Evolutionary conservation across 2,888 invertebrate genomes (phyloP).

Genomic region (Pristionchus fissidentatus): DNA sequence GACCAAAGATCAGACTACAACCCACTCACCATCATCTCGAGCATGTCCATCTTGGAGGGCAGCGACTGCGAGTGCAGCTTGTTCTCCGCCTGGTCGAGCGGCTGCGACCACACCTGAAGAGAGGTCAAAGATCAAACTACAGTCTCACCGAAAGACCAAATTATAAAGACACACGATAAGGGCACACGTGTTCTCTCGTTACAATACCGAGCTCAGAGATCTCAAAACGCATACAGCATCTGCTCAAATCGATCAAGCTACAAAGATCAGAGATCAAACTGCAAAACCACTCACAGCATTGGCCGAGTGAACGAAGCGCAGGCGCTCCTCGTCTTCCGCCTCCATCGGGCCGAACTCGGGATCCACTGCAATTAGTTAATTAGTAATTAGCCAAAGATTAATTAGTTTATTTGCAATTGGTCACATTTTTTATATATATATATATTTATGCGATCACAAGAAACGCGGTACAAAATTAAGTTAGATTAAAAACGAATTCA

Average conservation of each 20-base stretch:
- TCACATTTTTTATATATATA: no score
- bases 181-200: no score
- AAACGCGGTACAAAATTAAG: no score
- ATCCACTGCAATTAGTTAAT: slow-evolving; percentile 23
- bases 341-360: slow-evolving; percentile 47
- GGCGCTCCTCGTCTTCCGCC: slow-evolving; percentile 49
- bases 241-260: no score
- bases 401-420: no score
- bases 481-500: no score
- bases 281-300: slow-evolving; percentile 51
- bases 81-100: background rate
- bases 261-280: slow-evolving; percentile 16
- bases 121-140: slow-evolving; percentile 17
- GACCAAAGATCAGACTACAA: slow-evolving; percentile 31
- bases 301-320: slow-evolving; percentile 53
- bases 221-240: no score
- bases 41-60: slow-evolving; percentile 36
- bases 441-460: no score
- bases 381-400: background rate
- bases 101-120: slow-evolving; percentile 23
- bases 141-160: no score
- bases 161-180: no score
- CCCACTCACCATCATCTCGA: slow-evolving; percentile 79
- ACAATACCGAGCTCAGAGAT: background rate
- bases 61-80: slow-evolving; percentile 4